These are phyloP conservation scores for Holacanthella duospinosa DNA, from an alignment of 2,888 invertebrate genomes.

Conservation along the genomic window DNA sequence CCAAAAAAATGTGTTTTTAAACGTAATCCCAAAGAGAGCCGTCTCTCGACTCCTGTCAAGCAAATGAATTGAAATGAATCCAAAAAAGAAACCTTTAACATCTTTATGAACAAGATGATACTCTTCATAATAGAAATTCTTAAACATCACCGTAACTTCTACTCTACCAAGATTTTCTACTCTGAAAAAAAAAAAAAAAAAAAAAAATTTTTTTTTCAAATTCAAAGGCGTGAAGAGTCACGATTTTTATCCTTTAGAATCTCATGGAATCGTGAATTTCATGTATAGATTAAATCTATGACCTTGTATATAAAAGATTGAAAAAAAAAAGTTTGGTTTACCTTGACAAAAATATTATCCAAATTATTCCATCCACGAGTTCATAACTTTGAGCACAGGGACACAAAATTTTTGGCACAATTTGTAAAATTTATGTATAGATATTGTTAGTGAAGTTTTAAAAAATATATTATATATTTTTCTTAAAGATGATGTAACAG, in stretches of 20 bases:
- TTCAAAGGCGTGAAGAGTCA: slow-evolving; percentile 1
- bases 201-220: neutral
- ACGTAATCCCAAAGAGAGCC: slow-evolving; percentile 1
- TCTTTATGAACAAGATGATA: neutral
- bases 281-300: neutral
- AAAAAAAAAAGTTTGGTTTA: neutral
- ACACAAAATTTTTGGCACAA: neutral
- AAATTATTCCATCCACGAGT: neutral
- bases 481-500: too few species aligned
- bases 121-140: neutral
- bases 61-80: slow-evolving; percentile 2
- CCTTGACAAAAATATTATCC: neutral
- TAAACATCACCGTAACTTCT: too few species aligned
- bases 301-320: neutral
- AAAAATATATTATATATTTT: too few species aligned
- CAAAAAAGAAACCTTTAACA: neutral
- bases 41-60: neutral
- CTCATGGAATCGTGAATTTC: neutral
- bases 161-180: neutral
- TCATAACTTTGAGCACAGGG: neutral
- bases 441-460: too few species aligned
- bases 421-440: too few species aligned
- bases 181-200: neutral
- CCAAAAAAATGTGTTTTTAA: slow-evolving; percentile 1
- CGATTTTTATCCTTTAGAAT: neutral